phyloP scores from a whole-genome alignment of 2,888 invertebrate species.

The Ennomos erosarius region DNA sequence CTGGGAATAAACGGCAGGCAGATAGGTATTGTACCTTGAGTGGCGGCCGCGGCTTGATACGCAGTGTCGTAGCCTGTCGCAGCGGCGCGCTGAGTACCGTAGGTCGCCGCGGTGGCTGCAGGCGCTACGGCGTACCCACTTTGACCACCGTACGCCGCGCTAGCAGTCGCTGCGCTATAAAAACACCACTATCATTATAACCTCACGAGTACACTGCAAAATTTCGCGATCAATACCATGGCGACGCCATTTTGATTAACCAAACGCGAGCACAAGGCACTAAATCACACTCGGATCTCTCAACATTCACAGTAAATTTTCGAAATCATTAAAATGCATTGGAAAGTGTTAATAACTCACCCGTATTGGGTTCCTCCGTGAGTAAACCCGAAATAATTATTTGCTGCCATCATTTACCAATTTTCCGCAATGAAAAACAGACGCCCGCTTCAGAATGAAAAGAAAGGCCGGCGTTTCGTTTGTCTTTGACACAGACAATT shows the following conservation, averaged over 20 bases:
- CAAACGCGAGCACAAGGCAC: slow-evolving; percentile 70
- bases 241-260: slow-evolving; percentile 80
- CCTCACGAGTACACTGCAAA: slow-evolving; percentile 37
- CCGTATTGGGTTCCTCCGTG: slow-evolving; percentile 97
- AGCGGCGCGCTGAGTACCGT: slow-evolving; percentile 92
- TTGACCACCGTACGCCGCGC: slow-evolving; percentile 93
- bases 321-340: neutral
- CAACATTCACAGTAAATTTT: slow-evolving; percentile 11
- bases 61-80: slow-evolving; percentile 93
- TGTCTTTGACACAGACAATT: too few species aligned
- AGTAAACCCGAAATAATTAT: slow-evolving; percentile 98
- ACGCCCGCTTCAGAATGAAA: slow-evolving; percentile 77
- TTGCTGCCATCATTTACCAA: slow-evolving; percentile 91
- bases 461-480: slow-evolving; percentile 82
- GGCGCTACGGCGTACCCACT: slow-evolving; percentile 94
- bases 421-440: slow-evolving; percentile 77
- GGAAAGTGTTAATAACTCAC: slow-evolving; percentile 79
- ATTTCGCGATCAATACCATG: slow-evolving; percentile 70
- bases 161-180: slow-evolving; percentile 89
- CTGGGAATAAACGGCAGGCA: neutral
- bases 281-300: slow-evolving; percentile 46
- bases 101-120: slow-evolving; percentile 92
- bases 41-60: slow-evolving; percentile 92
- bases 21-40: slow-evolving; percentile 85
- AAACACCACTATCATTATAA: slow-evolving; percentile 37